Conservation (phyloP, 2,888 invertebrate genomes). For the Zygaena filipendulae region DNA sequence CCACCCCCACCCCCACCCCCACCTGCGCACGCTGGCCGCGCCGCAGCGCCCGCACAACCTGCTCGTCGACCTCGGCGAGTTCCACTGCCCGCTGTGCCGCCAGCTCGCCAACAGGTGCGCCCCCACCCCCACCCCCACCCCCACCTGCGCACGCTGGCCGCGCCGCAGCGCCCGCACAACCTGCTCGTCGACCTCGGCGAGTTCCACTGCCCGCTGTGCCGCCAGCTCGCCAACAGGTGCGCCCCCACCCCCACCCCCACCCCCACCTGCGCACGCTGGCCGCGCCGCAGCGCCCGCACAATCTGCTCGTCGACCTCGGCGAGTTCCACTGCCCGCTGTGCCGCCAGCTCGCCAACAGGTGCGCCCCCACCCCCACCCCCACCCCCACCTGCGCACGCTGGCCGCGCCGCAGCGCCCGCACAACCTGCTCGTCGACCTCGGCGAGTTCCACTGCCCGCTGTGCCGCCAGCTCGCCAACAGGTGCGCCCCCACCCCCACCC, state of each 20-base stretch:
- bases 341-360: conserved; percentile 91
- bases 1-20: conserved; percentile 80
- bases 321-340: conserved; percentile 97
- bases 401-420: conserved; percentile 96
- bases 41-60: conserved; percentile 95
- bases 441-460: conserved; percentile 96
- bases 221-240: conserved; percentile 90
- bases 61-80: conserved; percentile 86
- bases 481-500: conserved; percentile 82
- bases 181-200: conserved; percentile 89
- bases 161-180: conserved; percentile 94
- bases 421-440: conserved; percentile 83
- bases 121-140: conserved; percentile 80
- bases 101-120: conserved; percentile 91
- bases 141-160: conserved; percentile 75
- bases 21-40: conserved; percentile 79
- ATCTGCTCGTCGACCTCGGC: conserved; percentile 85
- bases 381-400: conserved; percentile 72
- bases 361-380: conserved; percentile 82
- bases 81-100: conserved; percentile 95
- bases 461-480: conserved; percentile 94
- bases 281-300: conserved; percentile 94
- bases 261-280: conserved; percentile 75
- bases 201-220: conserved; percentile 95
- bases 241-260: conserved; percentile 82